Conservation (phyloP, 2,888 invertebrate species). For the Exephanes ischioxanthus region DNA sequence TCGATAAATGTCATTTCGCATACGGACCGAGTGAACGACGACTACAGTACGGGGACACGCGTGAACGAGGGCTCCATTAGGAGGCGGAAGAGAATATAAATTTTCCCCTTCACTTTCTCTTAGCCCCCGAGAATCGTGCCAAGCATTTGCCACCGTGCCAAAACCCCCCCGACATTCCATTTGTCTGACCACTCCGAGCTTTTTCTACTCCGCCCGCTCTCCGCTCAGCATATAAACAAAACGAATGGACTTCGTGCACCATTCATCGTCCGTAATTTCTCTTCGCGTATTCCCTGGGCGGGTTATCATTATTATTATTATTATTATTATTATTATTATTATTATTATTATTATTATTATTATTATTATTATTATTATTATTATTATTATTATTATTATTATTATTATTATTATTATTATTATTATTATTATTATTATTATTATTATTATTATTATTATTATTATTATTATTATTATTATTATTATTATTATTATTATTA, state of each 20-base stretch:
- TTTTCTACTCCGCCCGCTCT: conserved; percentile 31
- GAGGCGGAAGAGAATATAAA: conserved; percentile 33
- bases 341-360: neutral
- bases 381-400: neutral
- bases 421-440: neutral
- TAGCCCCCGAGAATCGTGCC: conserved; percentile 9
- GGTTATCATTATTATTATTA: neutral
- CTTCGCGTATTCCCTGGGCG: neutral
- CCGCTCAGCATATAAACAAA: neutral
- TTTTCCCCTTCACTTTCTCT: conserved; percentile 23
- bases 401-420: neutral
- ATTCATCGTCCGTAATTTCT: neutral
- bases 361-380: neutral
- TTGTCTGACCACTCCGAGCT: conserved; percentile 33
- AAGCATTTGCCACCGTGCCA: conserved; percentile 15
- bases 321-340: no score
- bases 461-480: neutral
- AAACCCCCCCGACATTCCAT: neutral
- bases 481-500: no score
- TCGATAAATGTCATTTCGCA: conserved; percentile 66
- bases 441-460: neutral
- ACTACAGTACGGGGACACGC: conserved; percentile 1
- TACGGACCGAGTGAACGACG: neutral
- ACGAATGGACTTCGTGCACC: neutral
- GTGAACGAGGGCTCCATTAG: conserved; percentile 42